Conservation (phyloP, 2,113 vertebrate genomes). For the Oreochromis niloticus region DNA sequence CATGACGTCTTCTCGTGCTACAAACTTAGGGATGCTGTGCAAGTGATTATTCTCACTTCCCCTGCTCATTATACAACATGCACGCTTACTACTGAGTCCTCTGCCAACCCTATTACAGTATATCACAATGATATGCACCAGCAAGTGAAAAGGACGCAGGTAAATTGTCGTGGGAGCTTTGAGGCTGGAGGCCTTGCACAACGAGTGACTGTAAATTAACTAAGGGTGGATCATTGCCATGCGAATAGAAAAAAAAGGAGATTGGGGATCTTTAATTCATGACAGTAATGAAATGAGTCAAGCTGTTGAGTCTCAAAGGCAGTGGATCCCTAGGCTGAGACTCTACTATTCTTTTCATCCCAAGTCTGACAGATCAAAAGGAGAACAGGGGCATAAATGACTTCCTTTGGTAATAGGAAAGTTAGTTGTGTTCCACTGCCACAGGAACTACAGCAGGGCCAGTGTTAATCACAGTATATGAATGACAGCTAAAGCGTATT, state of each 20-base stretch:
- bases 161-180: constrained; percentile 52
- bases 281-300: constrained; percentile 65
- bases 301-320: constrained; percentile 61
- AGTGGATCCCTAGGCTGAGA: constrained; percentile 9
- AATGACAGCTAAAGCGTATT: background rate
- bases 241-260: background rate
- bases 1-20: background rate
- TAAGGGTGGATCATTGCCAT: constrained; percentile 31
- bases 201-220: constrained; percentile 49
- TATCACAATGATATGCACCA: constrained; percentile 31
- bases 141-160: constrained; percentile 55
- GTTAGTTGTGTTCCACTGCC: constrained; percentile 16
- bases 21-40: background rate
- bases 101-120: constrained; percentile 15
- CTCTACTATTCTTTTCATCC: constrained; percentile 51
- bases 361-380: constrained; percentile 41
- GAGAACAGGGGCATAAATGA: constrained; percentile 25
- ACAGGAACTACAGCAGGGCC: background rate
- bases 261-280: constrained; percentile 64
- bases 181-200: constrained; percentile 27
- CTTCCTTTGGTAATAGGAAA: constrained; percentile 35
- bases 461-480: constrained; percentile 10
- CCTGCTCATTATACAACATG: constrained; percentile 36
- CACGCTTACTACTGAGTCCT: background rate
- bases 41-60: constrained; percentile 19